Evolutionary conservation across 2,888 invertebrate genomes (phyloP).

Genomic region (Cartodere bifasciata): DNA sequence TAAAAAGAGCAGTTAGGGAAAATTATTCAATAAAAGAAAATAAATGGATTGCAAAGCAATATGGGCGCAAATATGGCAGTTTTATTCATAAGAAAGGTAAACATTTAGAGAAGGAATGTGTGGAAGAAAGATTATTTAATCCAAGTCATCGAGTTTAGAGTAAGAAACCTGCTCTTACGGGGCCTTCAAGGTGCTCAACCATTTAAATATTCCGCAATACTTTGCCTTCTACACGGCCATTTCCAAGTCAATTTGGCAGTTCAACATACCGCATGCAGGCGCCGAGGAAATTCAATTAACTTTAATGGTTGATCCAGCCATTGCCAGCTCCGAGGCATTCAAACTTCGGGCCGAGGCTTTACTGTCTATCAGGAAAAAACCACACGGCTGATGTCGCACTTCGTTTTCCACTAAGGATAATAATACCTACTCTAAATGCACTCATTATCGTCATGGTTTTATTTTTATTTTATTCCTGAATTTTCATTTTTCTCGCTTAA

Average conservation of each 20-base stretch:
- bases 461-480: too few species aligned
- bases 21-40: too few species aligned
- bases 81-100: slow-evolving; percentile 18
- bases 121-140: slow-evolving; percentile 17
- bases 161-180: slow-evolving; percentile 11
- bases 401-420: too few species aligned
- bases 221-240: slow-evolving; percentile 33
- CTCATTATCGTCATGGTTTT: too few species aligned
- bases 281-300: slow-evolving; percentile 42
- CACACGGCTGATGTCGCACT: too few species aligned
- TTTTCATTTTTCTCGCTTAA: too few species aligned
- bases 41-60: too few species aligned
- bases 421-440: too few species aligned
- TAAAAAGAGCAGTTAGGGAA: too few species aligned
- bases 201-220: slow-evolving; percentile 33
- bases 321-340: slow-evolving; percentile 27
- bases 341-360: slow-evolving; percentile 18
- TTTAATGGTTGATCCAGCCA: slow-evolving; percentile 39
- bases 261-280: slow-evolving; percentile 35
- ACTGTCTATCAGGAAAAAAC: slow-evolving; percentile 17
- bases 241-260: slow-evolving; percentile 38
- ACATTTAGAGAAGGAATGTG: slow-evolving; percentile 16
- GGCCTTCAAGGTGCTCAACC: slow-evolving; percentile 29
- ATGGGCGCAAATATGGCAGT: slow-evolving; percentile 10
- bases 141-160: slow-evolving; percentile 10